Percentiles rank a stretch among this genome's conserved stretches.
Evolutionary conservation across 2,113 vertebrate species (phyloP).

Genomic region (Menura novaehollandiae): DNA sequence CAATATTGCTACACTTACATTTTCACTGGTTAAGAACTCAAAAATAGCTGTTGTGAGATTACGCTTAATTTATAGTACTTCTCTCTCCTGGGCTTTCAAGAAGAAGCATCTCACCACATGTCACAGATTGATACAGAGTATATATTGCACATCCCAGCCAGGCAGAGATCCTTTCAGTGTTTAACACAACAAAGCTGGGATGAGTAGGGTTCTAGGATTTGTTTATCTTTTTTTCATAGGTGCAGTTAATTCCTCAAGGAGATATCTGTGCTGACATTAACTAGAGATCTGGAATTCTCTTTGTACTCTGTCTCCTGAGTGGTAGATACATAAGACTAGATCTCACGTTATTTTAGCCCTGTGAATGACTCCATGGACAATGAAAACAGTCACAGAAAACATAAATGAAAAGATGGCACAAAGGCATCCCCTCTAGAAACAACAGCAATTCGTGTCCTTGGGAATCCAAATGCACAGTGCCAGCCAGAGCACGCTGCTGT

Average conservation of each 20-base stretch:
- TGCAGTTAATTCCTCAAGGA: not conserved
- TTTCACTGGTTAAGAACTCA: constrained; percentile 52
- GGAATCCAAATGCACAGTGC: not conserved
- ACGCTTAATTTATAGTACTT: constrained; percentile 57
- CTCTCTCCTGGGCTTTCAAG: constrained; percentile 46
- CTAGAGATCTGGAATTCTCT: not conserved
- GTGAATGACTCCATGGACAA: not conserved
- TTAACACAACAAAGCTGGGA: constrained; percentile 5
- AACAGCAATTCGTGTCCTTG: not conserved
- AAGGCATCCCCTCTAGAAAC: not conserved
- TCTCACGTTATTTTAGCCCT: not conserved
- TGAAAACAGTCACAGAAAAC: not conserved
- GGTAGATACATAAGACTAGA: not conserved
- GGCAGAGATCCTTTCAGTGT: not conserved
- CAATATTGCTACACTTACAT: constrained; percentile 52
- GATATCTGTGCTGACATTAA: not conserved
- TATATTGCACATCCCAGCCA: not conserved
- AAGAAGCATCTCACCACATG: constrained; percentile 23
- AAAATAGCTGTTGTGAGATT: constrained; percentile 60
- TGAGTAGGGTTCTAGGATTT: not conserved
- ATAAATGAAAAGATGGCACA: not conserved
- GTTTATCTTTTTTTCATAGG: not conserved
- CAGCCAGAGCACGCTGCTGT: not conserved
- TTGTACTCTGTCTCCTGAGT: not conserved
- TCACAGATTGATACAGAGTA: constrained; percentile 23